phyloP scores from a whole-genome alignment of 1,140 invertebrate genomes.

The Drosophila albomicans region DNA sequence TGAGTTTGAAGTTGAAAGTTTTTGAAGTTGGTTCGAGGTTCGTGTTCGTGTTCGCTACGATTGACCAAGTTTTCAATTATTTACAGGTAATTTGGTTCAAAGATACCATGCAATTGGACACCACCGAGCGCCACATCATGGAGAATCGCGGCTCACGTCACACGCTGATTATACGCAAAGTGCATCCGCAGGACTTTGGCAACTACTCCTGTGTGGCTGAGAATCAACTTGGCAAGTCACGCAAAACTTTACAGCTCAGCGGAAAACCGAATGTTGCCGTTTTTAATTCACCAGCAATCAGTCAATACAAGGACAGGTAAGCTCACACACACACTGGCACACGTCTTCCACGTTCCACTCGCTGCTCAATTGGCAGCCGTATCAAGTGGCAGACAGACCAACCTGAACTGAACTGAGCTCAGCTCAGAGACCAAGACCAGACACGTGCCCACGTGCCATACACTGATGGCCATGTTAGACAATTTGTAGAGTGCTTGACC shows the following conservation, averaged over 20 bases:
- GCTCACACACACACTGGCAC: slow-evolving; percentile 17
- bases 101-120: slow-evolving; percentile 89
- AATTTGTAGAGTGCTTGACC: slow-evolving; percentile 41
- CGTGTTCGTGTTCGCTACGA: slow-evolving; percentile 51
- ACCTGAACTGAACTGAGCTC: too few relatives aligned
- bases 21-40: slow-evolving; percentile 27
- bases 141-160: slow-evolving; percentile 88
- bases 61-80: slow-evolving; percentile 83
- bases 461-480: slow-evolving; percentile 28
- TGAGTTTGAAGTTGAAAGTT: slow-evolving; percentile 29
- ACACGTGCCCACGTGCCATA: slow-evolving; percentile 50
- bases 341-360: slow-evolving; percentile 23
- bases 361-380: slow-evolving; percentile 37
- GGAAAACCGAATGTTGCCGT: slow-evolving; percentile 89
- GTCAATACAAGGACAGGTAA: slow-evolving; percentile 87
- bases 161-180: slow-evolving; percentile 89
- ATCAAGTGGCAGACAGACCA: slow-evolving; percentile 24
- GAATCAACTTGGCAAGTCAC: slow-evolving; percentile 88
- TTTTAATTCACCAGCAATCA: slow-evolving; percentile 88
- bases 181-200: slow-evolving; percentile 89
- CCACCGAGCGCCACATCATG: slow-evolving; percentile 88
- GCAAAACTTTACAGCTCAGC: slow-evolving; percentile 88
- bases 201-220: slow-evolving; percentile 90
- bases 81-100: slow-evolving; percentile 89
- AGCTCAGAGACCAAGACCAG: slow-evolving; percentile 6